A percentile compares a stretch with the other conserved stretches of the same genome.
Evolutionary conservation across 2,888 invertebrate genomes (phyloP).

Genomic region (Auanema sp.): DNA sequence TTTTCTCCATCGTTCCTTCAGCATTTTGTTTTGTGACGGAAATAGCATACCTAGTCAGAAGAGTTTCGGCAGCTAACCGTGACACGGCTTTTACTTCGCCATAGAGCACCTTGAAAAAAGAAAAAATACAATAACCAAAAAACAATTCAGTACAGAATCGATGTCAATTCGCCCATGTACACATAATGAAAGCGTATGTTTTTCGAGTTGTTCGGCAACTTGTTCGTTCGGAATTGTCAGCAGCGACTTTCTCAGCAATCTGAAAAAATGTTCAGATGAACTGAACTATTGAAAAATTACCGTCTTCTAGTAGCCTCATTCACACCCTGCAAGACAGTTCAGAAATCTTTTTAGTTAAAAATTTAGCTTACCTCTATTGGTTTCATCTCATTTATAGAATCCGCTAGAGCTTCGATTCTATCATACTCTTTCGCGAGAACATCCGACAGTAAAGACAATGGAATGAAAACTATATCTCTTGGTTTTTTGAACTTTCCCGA

Average conservation of each 20-base stretch:
- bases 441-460: slow-evolving; percentile 42
- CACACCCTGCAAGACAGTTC: background rate
- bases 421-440: slow-evolving; percentile 41
- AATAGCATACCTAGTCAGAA: slow-evolving; percentile 44
- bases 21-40: slow-evolving; percentile 11
- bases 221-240: background rate
- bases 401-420: background rate
- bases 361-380: background rate
- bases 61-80: slow-evolving; percentile 32
- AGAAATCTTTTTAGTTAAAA: background rate
- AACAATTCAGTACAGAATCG: slow-evolving; percentile 29
- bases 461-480: slow-evolving; percentile 49
- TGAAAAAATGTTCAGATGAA: background rate
- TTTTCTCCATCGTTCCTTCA: slow-evolving; percentile 3
- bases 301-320: slow-evolving; percentile 11
- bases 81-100: slow-evolving; percentile 58
- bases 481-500: slow-evolving; percentile 29
- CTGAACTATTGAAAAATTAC: too few species aligned
- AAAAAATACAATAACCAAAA: slow-evolving; percentile 6
- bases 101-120: slow-evolving; percentile 28
- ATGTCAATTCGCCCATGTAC: slow-evolving; percentile 50
- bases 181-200: slow-evolving; percentile 40
- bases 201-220: slow-evolving; percentile 26
- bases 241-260: too few species aligned
- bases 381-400: background rate